These are phyloP conservation scores for Sylvicola cinctus DNA, from an alignment of 2,888 invertebrate species.

Conservation along the genomic window DNA sequence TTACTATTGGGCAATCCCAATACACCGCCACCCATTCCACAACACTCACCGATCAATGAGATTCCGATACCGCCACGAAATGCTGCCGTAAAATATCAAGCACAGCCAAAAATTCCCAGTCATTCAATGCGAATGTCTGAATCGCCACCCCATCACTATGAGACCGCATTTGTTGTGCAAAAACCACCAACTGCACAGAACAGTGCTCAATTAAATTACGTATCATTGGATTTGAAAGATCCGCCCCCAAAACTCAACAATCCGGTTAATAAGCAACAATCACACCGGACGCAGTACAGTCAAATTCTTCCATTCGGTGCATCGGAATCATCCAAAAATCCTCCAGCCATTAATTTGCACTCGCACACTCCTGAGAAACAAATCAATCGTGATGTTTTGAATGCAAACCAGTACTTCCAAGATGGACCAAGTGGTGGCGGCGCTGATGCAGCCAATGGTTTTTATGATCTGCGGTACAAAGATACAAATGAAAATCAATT, in stretches of 20 bases:
- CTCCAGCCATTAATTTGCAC: conserved; percentile 6
- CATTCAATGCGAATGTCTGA: neutral
- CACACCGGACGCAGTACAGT: conserved; percentile 5
- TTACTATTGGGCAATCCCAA: neutral
- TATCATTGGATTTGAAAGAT: conserved; percentile 6
- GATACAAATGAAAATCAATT: neutral
- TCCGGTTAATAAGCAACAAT: conserved; percentile 3
- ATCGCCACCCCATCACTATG: neutral
- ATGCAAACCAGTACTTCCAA: neutral
- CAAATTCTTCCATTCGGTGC: conserved; percentile 6
- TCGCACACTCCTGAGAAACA: conserved; percentile 9
- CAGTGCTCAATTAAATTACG: conserved; percentile 7
- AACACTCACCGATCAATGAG: neutral
- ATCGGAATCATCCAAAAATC: conserved; percentile 2
- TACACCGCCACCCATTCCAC: conserved; percentile 4
- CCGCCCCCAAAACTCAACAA: no score
- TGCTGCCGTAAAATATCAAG: neutral
- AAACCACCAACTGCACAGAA: neutral
- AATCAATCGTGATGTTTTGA: neutral
- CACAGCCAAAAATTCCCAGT: neutral
- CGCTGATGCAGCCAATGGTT: no score
- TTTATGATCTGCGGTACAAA: no score
- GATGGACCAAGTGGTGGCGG: no score
- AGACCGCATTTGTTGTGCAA: neutral
- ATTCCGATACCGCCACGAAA: conserved; percentile 4